These are phyloP conservation scores for Temnothorax nylanderi DNA, from an alignment of 1,140 invertebrate species.

Conservation along the genomic window DNA sequence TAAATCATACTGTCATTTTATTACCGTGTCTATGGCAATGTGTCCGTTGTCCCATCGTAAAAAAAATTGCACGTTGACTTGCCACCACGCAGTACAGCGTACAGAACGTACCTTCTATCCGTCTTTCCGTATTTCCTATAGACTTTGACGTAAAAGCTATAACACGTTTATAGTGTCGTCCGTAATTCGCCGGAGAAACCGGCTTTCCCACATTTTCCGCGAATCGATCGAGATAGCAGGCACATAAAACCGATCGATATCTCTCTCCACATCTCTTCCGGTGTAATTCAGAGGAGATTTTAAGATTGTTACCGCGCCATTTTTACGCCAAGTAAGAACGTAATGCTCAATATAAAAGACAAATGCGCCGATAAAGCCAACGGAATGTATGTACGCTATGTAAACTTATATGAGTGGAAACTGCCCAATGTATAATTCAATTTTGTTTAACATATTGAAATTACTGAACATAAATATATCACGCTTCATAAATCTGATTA, in stretches of 20 bases:
- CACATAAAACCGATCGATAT: constrained; percentile 2
- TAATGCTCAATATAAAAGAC: constrained; percentile 13
- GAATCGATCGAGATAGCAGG: constrained; percentile 38
- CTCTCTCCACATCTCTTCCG: constrained; percentile 11
- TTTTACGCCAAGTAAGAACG: not conserved
- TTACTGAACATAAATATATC: not conserved
- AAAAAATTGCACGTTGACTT: constrained; percentile 2
- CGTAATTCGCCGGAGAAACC: constrained; percentile 50
- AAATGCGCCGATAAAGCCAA: not conserved
- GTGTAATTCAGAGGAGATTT: constrained; percentile 13
- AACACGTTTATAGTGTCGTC: constrained; percentile 51
- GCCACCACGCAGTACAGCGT: too few species aligned
- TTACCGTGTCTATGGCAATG: not conserved
- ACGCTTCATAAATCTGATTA: not conserved
- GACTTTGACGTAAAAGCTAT: constrained; percentile 18
- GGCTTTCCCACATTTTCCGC: constrained; percentile 50
- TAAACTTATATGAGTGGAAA: not conserved
- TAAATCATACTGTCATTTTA: constrained; percentile 6
- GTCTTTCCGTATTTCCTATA: constrained; percentile 47
- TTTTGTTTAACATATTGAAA: not conserved
- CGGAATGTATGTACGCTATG: not conserved
- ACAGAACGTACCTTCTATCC: constrained; percentile 52
- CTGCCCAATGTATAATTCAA: not conserved
- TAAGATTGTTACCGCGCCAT: constrained; percentile 10
- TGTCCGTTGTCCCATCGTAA: not conserved